phyloP scores from a whole-genome alignment of 2,113 vertebrate genomes.

The Myrmecobius fasciatus region DNA sequence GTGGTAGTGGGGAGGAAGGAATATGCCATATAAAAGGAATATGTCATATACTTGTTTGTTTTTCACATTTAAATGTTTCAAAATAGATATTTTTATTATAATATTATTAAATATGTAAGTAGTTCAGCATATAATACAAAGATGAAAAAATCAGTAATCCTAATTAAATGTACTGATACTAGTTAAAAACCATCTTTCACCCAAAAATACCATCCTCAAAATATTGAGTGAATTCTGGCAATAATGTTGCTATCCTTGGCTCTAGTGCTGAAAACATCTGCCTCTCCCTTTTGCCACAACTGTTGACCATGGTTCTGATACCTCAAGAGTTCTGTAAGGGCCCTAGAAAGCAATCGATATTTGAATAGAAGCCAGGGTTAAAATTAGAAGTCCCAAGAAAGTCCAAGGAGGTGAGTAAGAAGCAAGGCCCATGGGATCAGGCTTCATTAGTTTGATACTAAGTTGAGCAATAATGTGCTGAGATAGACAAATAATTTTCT shows the following conservation, averaged over 20 bases:
- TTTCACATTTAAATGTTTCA: too few species aligned
- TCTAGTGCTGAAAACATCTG: background rate
- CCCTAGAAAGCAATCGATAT: background rate
- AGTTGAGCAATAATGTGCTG: background rate
- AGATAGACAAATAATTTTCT: background rate
- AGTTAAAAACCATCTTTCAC: background rate
- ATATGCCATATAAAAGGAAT: too few species aligned
- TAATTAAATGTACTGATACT: too few species aligned
- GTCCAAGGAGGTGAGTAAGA: background rate
- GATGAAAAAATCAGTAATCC: too few species aligned
- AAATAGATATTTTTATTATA: too few species aligned
- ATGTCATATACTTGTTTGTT: too few species aligned
- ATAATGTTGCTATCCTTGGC: background rate
- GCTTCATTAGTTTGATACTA: background rate
- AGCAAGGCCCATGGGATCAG: background rate
- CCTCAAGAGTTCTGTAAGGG: background rate
- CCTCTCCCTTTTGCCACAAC: background rate
- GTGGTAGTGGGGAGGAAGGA: too few species aligned
- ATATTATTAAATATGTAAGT: too few species aligned
- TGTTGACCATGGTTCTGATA: background rate
- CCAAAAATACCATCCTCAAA: background rate
- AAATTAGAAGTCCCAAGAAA: background rate
- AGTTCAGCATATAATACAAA: too few species aligned
- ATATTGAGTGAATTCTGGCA: background rate
- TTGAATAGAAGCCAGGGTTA: background rate